Evolutionary conservation across 2,797 vertebrate genomes (phyloP), one percentile per base, ranked within the genome.

Genomic region (Chaetodon trifasciatus): DNA sequence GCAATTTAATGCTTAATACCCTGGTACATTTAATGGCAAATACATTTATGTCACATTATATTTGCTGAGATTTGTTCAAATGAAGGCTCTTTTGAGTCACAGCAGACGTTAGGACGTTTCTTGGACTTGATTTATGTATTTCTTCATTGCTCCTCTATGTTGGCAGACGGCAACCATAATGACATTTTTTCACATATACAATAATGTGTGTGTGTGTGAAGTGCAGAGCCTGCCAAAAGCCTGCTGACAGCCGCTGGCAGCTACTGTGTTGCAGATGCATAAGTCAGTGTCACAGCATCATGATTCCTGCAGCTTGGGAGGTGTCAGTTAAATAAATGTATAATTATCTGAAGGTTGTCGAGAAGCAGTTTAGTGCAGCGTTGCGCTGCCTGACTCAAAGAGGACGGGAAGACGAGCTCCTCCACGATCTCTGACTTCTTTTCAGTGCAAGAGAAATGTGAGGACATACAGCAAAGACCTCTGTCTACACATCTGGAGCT

Each of bases 271-370:
- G 73, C 42, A 7, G 76, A 86, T 67, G 71, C 72, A 85, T 57
- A 80, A 86, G 75, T 89, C 82, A 79, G 58, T 85, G 84, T 88
- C 68, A 85, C 64, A 24, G 62, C 16, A 4, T 87, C 81, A 42
- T 49, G 47, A 70, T 71, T 83, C 58, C 69, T 72, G 63, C 80
- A 76, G 69, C 70, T 74, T n/a, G 61, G 66, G 67, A 82, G 76
- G 83, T 88, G 88, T 89, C 83, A 72, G 65, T 84, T 84, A 84
- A 87, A 89, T 84, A 89, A 82, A 87, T 77, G 71, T 79, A 71
- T 79, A 90, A 90, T 89, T 81, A 88, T 86, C 65, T 71, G 55
- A 66, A 78, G 73, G 76, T 76, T 88, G 84, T 79, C 73, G 50
- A 63, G 55, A 78, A 66, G 79, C 46, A 65, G 66, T 76, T 76